Evolutionary conservation across 2,113 vertebrate species (phyloP), one percentile per base, ranked within the genome.

Genomic region (Merops nubicus): DNA sequence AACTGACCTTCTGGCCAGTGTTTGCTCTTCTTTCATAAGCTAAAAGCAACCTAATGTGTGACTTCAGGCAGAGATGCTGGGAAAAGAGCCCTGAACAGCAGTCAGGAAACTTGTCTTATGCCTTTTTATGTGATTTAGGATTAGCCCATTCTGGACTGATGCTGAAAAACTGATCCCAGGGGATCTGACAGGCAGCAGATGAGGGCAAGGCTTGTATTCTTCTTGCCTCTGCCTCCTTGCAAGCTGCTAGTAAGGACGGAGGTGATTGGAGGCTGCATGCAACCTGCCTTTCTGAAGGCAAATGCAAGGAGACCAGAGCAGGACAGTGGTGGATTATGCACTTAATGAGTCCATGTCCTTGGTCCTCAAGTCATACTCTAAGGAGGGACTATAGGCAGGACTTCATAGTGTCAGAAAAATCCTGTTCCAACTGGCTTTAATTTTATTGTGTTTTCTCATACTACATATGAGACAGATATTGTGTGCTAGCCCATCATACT

Each of bases 21-120:
- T 96, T 92, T 91, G 25, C 60, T 85, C 56, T 82, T 72, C 84
- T 75, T 51, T 95, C 74, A 63, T 43, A n/a, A 78, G 70, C 74
- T 95, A 95, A 93, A 94, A 96, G 77, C 81, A 85, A 69, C 22
- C 8, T 47, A 63, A 77, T 0, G 2, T 91, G 68, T 82, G 81
- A 48, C 33, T 92, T 36, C 48, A 78, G 84, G 81, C 65, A 38
- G 57, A 94, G 65, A 28, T 85, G 76, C 26, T 0, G 0, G 89
- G 36, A 84, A 81, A 81, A 84, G 77, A 78, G 64, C 85, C 40
- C 33, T n/a, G 78, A 51, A 12, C 5, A 62, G 54, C 62, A 34
- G 33, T 29, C 5, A 6, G 85, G 78, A 90, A 85, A 73, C 26
- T 21, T 69, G 75, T 60, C 62, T 51, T 20, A 8, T 28, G 47